Evolutionary conservation across 1,140 invertebrate species (phyloP).

Genomic region (Hyposmocoma kahamanoa): DNA sequence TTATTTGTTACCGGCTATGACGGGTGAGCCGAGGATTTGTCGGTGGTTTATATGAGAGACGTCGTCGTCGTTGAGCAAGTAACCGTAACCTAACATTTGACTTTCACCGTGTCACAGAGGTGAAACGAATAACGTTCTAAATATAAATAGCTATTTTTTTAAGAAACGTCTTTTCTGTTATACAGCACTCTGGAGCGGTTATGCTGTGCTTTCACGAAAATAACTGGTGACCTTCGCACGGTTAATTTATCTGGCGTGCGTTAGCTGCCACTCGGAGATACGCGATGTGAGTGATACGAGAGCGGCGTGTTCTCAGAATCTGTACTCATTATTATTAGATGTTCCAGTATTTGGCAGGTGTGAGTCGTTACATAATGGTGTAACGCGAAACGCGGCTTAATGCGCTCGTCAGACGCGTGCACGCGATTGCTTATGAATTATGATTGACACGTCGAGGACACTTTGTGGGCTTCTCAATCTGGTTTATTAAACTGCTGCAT

Average conservation of each 20-base stretch:
- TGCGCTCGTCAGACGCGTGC: not conserved
- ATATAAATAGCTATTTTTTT: constrained; percentile 22
- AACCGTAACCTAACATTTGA: constrained; percentile 9
- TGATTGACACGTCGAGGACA: constrained; percentile 2
- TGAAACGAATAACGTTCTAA: constrained; percentile 39
- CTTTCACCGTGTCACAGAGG: constrained; percentile 37
- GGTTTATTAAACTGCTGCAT: too few species aligned
- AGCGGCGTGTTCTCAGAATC: not conserved
- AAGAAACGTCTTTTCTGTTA: not conserved
- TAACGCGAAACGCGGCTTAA: not conserved
- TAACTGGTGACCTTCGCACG: constrained; percentile 32
- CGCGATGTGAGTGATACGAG: not conserved
- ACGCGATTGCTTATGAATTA: not conserved
- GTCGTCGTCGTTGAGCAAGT: not conserved
- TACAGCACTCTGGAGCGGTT: not conserved
- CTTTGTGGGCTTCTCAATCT: too few species aligned
- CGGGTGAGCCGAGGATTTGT: not conserved
- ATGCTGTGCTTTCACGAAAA: constrained; percentile 25
- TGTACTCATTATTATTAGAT: not conserved
- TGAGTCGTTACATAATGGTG: not conserved
- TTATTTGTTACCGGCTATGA: too few species aligned
- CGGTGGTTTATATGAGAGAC: not conserved
- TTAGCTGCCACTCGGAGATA: constrained; percentile 9
- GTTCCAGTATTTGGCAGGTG: not conserved
- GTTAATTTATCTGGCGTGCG: constrained; percentile 32